Evolutionary conservation across 92 coral and sea anemone genomes (phyloP).

Genomic region (Parazoanthus swiftii): DNA sequence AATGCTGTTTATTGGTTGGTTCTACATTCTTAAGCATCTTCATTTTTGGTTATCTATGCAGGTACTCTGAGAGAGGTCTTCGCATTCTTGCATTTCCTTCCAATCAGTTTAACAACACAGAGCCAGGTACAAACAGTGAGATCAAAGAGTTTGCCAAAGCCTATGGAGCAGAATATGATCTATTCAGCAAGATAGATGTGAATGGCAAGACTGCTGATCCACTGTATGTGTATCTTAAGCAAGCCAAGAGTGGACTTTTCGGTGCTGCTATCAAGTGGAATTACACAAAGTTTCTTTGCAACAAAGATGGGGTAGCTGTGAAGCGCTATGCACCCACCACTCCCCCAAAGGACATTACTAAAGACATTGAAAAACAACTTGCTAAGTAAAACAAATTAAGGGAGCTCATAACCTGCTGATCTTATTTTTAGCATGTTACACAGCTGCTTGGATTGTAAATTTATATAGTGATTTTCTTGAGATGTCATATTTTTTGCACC

Average conservation of each 20-base stretch:
- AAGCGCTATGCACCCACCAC: slow-evolving; percentile 90
- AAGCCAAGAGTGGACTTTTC: slow-evolving; percentile 81
- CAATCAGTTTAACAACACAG: slow-evolving; percentile 92
- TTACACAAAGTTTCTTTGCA: slow-evolving; percentile 92
- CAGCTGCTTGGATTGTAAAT: not conserved
- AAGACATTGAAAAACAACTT: slow-evolving; percentile 82
- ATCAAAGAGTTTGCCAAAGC: slow-evolving; percentile 90
- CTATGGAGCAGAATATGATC: slow-evolving; percentile 80
- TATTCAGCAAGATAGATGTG: slow-evolving; percentile 93
- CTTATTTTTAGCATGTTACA: not conserved
- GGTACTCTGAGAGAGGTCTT: slow-evolving; percentile 99
- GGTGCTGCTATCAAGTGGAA: slow-evolving; percentile 94
- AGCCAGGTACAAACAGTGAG: slow-evolving; percentile 78
- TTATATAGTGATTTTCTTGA: not conserved
- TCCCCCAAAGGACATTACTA: slow-evolving; percentile 71
- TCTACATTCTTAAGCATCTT: not conserved
- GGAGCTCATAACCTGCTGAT: not conserved
- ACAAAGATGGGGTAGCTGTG: slow-evolving; percentile 82
- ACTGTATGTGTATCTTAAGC: slow-evolving; percentile 82
- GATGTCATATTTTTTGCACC: not conserved
- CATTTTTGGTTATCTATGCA: slow-evolving; percentile 12
- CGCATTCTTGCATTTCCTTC: slow-evolving; percentile 98
- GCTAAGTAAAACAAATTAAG: slow-evolving; percentile 31
- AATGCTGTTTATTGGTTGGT: not conserved
- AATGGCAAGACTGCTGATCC: slow-evolving; percentile 89